Percentiles rank a stretch among this genome's conserved stretches.
Conservation (phyloP, 2,113 vertebrate species). For the Ophthalmolycus amberensis region DNA sequence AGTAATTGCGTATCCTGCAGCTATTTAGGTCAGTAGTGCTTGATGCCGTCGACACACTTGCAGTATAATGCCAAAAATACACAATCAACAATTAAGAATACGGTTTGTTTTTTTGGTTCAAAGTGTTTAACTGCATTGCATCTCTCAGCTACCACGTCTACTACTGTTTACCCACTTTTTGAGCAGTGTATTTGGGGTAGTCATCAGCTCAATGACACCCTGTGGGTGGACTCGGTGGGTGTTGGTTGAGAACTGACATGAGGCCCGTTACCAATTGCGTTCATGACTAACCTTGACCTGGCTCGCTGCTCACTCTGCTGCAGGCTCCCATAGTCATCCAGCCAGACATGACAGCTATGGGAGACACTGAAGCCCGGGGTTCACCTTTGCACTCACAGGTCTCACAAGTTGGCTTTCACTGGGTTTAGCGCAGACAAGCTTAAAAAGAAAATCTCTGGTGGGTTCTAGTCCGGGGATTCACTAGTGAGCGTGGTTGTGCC, state of each 20-base stretch:
- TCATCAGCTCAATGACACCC: constrained; percentile 65
- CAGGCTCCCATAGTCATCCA: constrained; percentile 35
- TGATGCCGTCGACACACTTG: background rate
- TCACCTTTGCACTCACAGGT: constrained; percentile 58
- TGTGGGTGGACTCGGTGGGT: constrained; percentile 12
- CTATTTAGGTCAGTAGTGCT: constrained; percentile 43
- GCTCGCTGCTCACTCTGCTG: constrained; percentile 35
- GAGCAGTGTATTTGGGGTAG: constrained; percentile 36
- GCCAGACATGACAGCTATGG: constrained; percentile 55
- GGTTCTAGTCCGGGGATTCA: constrained; percentile 45
- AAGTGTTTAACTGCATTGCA: background rate
- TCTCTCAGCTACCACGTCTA: background rate
- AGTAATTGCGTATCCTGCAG: constrained; percentile 30
- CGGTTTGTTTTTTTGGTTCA: background rate
- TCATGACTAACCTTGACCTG: constrained; percentile 33
- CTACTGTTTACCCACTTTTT: background rate
- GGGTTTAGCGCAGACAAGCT: constrained; percentile 46
- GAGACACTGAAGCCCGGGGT: constrained; percentile 35
- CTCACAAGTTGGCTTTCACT: constrained; percentile 39
- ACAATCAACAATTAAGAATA: background rate
- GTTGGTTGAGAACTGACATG: constrained; percentile 34
- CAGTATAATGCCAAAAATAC: constrained; percentile 5
- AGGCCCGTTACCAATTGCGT: constrained; percentile 42
- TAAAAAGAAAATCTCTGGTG: constrained; percentile 38
- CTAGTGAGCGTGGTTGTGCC: constrained; percentile 21